Evolutionary conservation across 2,797 vertebrate genomes (phyloP), one percentile per base, ranked within the genome.

Genomic region (Manis javanica): DNA sequence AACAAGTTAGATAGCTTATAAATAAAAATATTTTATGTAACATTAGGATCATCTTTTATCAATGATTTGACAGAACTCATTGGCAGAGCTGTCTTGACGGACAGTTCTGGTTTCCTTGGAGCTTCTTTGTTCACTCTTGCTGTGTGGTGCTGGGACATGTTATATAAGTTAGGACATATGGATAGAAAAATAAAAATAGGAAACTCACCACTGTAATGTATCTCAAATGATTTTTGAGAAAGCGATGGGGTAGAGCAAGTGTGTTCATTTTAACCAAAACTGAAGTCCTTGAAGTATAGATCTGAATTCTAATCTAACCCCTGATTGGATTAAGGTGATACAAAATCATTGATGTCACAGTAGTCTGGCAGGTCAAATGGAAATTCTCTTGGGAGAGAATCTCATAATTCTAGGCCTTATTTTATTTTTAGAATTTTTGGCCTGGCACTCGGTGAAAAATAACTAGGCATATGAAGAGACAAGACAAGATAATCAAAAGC

Each of bases 201-300:
- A 59, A 85, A 16, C 29, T 53, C 21, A 51, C 18, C 12, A 5
- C 7, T 49, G 23, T 2, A 34, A 61, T 37, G 42, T 21, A 51
- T 57, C 26, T 72, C 55, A 46, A 31, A 3, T 64, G 49, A 93
- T 49, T 78, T 78, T 64, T 55, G 66, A 92, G 83, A 63, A 89
- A 71, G 34, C 63, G 29, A 61, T 3, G 78, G 15, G 18, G 37
- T 63, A 11, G 49, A 83, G 51, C 34, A 49, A 53, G 23, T 51
- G 71, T 94, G 59, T 16, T 77, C 13, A n/a, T 77, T 94, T 92
- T 87, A 77, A n/a, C 15, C 21, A 26, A 92, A 82, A 34, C 31
- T 34, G 61, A 87, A 57, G 71, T 83, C 74, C 42, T 1, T 42
- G n/a, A 86, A 75, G 9, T 69, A 2, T 34, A 55, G 59, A 84